Evolutionary conservation across 2,888 invertebrate genomes (phyloP).

Genomic region (Tetranychus truncatus): DNA sequence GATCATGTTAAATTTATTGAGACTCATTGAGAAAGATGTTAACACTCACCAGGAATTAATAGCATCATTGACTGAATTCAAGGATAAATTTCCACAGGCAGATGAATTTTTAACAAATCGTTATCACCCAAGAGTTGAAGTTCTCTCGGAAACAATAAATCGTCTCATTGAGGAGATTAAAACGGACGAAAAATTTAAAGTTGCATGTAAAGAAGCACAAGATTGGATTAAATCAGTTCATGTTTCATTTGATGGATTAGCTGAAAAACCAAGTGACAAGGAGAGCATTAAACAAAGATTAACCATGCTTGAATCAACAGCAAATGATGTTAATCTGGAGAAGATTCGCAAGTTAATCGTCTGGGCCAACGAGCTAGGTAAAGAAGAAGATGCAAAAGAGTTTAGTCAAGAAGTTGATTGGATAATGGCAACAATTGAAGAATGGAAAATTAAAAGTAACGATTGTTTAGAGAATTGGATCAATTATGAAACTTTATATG

Average conservation of each 20-base stretch:
- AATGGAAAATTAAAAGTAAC: background rate
- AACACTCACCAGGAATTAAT: conserved; percentile 52
- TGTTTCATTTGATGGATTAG: conserved; percentile 14
- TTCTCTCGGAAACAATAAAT: background rate
- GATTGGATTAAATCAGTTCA: conserved; percentile 22
- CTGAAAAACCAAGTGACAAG: background rate
- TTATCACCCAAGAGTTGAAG: background rate
- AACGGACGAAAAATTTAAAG: conserved; percentile 21
- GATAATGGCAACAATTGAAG: background rate
- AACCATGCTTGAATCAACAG: background rate
- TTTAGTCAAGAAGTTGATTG: background rate
- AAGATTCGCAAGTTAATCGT: background rate
- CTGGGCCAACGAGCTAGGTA: background rate
- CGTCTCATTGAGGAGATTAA: conserved; percentile 13
- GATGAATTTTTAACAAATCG: background rate
- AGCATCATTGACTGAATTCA: background rate
- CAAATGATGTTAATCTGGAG: background rate
- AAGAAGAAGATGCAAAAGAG: background rate
- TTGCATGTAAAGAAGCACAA: conserved; percentile 18
- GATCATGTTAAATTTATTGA: conserved; percentile 68
- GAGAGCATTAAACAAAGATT: background rate
- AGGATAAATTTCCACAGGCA: background rate
- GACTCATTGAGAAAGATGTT: conserved; percentile 60
- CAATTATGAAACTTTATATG: background rate
- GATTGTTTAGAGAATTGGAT: background rate